Conservation (phyloP, 1,140 invertebrate genomes). For the Drosophila lini region DNA sequence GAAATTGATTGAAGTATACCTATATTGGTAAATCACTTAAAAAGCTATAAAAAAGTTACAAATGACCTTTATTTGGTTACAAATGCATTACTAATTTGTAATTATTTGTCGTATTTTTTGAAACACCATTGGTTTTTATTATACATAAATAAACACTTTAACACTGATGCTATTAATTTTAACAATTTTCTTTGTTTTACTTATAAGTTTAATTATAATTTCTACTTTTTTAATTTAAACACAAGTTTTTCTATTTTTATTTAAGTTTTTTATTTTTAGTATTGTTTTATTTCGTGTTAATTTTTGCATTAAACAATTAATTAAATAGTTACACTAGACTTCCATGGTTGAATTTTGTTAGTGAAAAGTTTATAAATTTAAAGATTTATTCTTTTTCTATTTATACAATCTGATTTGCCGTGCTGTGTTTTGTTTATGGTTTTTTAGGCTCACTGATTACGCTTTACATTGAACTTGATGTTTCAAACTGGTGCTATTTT, state of each 20-base stretch:
- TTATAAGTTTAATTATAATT: neutral
- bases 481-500: conserved; percentile 19
- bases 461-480: conserved; percentile 16
- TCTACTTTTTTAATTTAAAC: neutral
- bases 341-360: neutral
- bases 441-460: neutral
- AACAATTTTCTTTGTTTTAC: no score
- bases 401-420: conserved; percentile 5
- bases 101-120: no score
- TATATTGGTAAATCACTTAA: no score
- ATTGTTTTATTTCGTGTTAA: no score
- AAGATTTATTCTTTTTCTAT: conserved; percentile 7
- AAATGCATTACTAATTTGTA: no score
- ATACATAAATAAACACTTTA: no score
- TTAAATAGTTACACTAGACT: neutral
- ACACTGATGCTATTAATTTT: no score
- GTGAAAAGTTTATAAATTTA: no score
- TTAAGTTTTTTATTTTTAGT: neutral
- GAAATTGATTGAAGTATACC: no score
- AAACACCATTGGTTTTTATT: no score
- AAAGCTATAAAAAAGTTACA: no score
- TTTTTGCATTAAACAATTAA: neutral
- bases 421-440: conserved; percentile 10
- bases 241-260: neutral
- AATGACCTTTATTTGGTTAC: no score